Percentiles rank a stretch among this genome's conserved stretches.
phyloP scores from a whole-genome alignment of 2,888 invertebrate species.

The Leptarthrus brevirostris region DNA sequence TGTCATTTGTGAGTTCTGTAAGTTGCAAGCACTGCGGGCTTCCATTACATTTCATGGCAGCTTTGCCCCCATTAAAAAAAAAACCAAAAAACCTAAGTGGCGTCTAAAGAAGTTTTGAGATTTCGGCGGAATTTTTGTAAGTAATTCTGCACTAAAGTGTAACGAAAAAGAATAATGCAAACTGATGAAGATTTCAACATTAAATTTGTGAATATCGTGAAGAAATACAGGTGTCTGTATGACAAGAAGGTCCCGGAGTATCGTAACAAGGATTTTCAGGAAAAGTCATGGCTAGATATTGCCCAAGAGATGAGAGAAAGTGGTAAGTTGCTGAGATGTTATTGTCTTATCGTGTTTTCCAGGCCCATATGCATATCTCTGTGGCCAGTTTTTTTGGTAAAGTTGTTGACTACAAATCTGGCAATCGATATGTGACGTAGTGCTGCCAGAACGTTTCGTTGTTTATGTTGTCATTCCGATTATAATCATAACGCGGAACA shows the following conservation, averaged over 20 bases:
- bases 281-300: slow-evolving; percentile 65
- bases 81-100: not conserved
- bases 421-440: slow-evolving; percentile 38
- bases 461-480: slow-evolving; percentile 25
- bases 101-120: too few relatives aligned
- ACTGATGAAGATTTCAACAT: slow-evolving; percentile 68
- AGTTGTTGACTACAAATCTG: slow-evolving; percentile 34
- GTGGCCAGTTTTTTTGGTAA: not conserved
- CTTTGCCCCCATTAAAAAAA: not conserved
- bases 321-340: slow-evolving; percentile 59
- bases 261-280: slow-evolving; percentile 67
- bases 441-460: slow-evolving; percentile 8
- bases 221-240: slow-evolving; percentile 68
- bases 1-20: slow-evolving; percentile 60
- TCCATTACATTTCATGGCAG: too few relatives aligned
- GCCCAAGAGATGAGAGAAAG: slow-evolving; percentile 65
- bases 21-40: slow-evolving; percentile 50
- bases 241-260: slow-evolving; percentile 68
- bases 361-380: slow-evolving; percentile 2
- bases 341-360: too few relatives aligned
- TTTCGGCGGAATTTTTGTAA: not conserved
- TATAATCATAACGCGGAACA: not conserved
- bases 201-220: slow-evolving; percentile 68
- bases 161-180: slow-evolving; percentile 65
- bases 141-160: too few relatives aligned